These are phyloP conservation scores for Oopsacas minuta DNA, from an alignment of 37 sponge, comb jelly and placozoan genomes.

Conservation along the genomic window DNA sequence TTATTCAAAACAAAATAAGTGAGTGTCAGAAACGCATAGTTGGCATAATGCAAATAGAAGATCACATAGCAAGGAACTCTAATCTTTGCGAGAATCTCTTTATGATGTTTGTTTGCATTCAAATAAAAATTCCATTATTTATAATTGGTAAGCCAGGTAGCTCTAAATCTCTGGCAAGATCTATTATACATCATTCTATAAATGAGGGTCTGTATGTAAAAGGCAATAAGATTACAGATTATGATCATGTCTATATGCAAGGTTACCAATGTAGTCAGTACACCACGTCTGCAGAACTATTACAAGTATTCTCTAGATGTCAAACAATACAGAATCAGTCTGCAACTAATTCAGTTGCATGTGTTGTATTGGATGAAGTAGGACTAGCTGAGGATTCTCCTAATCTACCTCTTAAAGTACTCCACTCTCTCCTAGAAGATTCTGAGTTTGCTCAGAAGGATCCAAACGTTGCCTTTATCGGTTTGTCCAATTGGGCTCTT, in stretches of 20 bases:
- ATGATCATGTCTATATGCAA: conserved; percentile 21
- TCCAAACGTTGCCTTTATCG: conserved; percentile 21
- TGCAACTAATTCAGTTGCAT: not conserved
- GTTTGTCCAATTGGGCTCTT: conserved; percentile 37
- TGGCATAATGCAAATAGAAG: conserved; percentile 12
- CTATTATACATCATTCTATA: not conserved
- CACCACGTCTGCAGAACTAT: conserved; percentile 16
- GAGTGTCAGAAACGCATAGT: conserved; percentile 23
- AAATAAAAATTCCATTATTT: conserved; percentile 35
- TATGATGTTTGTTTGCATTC: conserved; percentile 45
- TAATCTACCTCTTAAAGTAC: conserved; percentile 29
- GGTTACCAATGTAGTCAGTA: conserved; percentile 29
- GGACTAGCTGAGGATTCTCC: conserved; percentile 38
- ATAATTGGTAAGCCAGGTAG: conserved; percentile 41
- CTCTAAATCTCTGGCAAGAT: conserved; percentile 26
- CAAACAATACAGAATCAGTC: not conserved
- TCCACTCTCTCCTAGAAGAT: conserved; percentile 33
- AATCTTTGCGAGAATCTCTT: conserved; percentile 35
- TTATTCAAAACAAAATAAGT: not conserved
- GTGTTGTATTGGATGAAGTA: conserved; percentile 28
- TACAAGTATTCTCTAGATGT: not conserved
- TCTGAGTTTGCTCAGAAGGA: not conserved
- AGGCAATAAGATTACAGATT: conserved; percentile 38
- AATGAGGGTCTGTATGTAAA: conserved; percentile 26
- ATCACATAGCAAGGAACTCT: conserved; percentile 26